Percentiles rank a stretch among this genome's conserved stretches.
Conservation (phyloP, 1,140 invertebrate genomes). For the Augochlora pura region DNA sequence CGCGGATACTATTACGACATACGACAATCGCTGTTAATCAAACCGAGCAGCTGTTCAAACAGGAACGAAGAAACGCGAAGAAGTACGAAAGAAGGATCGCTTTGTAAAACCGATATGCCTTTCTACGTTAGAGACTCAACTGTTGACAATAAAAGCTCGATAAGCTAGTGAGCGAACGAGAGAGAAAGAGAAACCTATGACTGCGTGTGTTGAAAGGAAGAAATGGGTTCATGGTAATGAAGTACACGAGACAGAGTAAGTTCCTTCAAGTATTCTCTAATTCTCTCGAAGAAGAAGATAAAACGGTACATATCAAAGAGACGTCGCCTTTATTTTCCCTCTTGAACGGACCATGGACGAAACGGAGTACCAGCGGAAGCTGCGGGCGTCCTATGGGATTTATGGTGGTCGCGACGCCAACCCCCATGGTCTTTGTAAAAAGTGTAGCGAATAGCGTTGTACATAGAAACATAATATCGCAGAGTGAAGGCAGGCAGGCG, state of each 20-base stretch:
- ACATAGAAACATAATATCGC: constrained; percentile 31
- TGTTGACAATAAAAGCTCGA: constrained; percentile 48
- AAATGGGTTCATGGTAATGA: neutral
- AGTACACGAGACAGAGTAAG: constrained; percentile 39
- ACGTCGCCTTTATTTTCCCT: constrained; percentile 54
- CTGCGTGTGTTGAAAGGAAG: neutral
- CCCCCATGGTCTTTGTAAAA: constrained; percentile 34
- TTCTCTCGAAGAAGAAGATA: constrained; percentile 45
- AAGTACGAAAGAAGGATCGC: neutral
- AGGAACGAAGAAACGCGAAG: neutral
- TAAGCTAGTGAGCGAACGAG: neutral
- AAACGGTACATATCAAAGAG: constrained; percentile 65
- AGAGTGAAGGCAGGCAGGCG: constrained; percentile 22
- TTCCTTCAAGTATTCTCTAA: constrained; percentile 51
- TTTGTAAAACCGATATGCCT: constrained; percentile 36
- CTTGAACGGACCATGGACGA: neutral
- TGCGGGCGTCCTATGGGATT: neutral
- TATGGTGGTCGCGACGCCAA: constrained; percentile 3
- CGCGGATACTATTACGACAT: constrained; percentile 17
- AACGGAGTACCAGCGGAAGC: too few relatives aligned
- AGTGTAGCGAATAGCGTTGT: constrained; percentile 39
- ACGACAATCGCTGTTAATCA: constrained; percentile 46
- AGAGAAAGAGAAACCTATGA: constrained; percentile 9
- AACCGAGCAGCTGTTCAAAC: constrained; percentile 47
- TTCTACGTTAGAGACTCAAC: constrained; percentile 45